These are phyloP conservation scores for Oscheius sp. DNA, from an alignment of 2,888 invertebrate species.

Conservation along the genomic window DNA sequence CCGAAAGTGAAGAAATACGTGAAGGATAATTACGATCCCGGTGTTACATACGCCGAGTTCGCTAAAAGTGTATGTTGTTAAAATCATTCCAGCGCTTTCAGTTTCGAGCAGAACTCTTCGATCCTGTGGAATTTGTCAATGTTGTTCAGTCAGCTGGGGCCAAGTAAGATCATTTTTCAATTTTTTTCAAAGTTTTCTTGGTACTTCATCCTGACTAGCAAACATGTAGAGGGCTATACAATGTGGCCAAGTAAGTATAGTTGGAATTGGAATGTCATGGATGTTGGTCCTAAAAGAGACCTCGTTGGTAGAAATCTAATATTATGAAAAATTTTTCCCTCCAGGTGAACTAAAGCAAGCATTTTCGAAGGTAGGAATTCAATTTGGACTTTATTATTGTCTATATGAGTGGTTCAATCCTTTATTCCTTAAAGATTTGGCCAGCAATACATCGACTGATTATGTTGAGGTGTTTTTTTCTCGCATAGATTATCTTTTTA, in stretches of 20 bases:
- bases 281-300: conserved; percentile 73
- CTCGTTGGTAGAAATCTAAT: conserved; percentile 71
- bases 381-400: conserved; percentile 70
- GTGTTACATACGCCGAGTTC: conserved; percentile 90
- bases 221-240: conserved; percentile 74
- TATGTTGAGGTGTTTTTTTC: conserved; percentile 50
- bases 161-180: conserved; percentile 75
- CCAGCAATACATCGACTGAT: conserved; percentile 42
- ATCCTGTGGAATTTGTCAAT: conserved; percentile 84
- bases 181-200: conserved; percentile 57
- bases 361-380: conserved; percentile 55
- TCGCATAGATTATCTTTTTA: background rate
- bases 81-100: conserved; percentile 65
- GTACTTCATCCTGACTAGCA: conserved; percentile 73
- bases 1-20: conserved; percentile 77
- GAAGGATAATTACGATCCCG: conserved; percentile 83
- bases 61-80: conserved; percentile 73
- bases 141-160: conserved; percentile 86
- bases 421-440: conserved; percentile 58
- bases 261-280: conserved; percentile 74
- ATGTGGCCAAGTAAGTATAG: conserved; percentile 73
- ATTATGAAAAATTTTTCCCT: background rate
- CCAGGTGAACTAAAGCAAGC: conserved; percentile 46
- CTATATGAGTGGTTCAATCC: conserved; percentile 70
- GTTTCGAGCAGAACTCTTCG: conserved; percentile 89